Base-by-base conservation (phyloP, 2,113 vertebrate genomes). In the Tupaia chinensis region DNA sequence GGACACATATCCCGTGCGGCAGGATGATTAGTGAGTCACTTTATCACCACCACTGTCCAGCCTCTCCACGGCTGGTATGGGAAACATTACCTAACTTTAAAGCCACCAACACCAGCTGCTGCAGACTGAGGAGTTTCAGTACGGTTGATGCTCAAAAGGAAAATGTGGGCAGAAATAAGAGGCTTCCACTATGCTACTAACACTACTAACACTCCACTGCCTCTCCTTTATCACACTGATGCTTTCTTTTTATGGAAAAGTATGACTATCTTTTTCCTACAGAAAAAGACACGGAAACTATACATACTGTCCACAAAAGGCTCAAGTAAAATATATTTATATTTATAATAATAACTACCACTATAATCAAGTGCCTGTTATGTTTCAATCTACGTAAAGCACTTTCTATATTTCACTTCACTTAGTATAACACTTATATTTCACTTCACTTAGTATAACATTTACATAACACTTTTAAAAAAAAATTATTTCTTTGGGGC, bases 361-460 rank as follows among this genome's bases (percentile, higher is more conserved):
- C 25, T 76, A 92, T 83, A 84, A 93, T 76, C 54, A 27, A 89
- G 34, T 69, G 6, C 56, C 58, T 76, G n/a, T 54, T 61, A 74
- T 60, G 7, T 90, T 83, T 90, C 70, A 92, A 84, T 32, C 65
- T 60, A 29, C 13, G 90, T 29, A 91, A 92, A 89, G 56, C 15
- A 86, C 12, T 63, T 58, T 87, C n/a, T 16, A 3, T 65, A 88
- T 90, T 90, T 92, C 65, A 83, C 15, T 85, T 88, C 94, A 89
- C 56, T 90, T 88, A 74, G 16, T 89, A 89, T 69, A 70, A 72
- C 68, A 80, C 2, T 9, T 16, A 3, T 65, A 88, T 90, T 90
- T 92, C 65, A 83, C 15, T 85, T 88, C 94, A 89, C 56, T 90
- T 88, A 74, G 16, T 89, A 89, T 69, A 70, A 72, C 68, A 80